Evolutionary conservation across 2,113 vertebrate species (phyloP).

Genomic region (Indicator maculatus): DNA sequence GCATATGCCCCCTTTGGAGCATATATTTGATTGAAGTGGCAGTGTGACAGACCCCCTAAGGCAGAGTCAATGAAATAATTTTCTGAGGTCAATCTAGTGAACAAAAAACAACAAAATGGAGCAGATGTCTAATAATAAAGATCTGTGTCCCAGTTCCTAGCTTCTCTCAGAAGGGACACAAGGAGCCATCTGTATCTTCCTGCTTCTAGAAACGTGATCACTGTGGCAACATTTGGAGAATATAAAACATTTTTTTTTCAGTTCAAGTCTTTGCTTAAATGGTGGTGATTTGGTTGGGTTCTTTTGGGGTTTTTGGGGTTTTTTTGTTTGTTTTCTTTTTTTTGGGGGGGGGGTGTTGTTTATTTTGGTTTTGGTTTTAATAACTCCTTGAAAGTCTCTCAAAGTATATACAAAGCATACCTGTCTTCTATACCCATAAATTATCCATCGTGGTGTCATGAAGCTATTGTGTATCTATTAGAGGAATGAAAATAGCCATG

Average conservation of each 20-base stretch:
- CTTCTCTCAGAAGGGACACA: not conserved
- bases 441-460: not conserved
- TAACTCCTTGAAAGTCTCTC: not conserved
- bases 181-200: not conserved
- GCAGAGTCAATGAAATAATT: not conserved
- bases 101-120: not conserved
- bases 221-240: not conserved
- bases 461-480: not conserved
- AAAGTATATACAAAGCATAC: not conserved
- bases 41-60: not conserved
- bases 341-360: not conserved
- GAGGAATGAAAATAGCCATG: not conserved
- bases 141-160: not conserved
- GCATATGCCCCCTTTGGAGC: not conserved
- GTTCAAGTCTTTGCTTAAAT: not conserved
- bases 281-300: not conserved
- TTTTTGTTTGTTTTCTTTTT: not conserved
- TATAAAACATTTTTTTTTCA: not conserved
- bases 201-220: not conserved
- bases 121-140: not conserved
- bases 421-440: not conserved
- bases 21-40: not conserved
- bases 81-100: not conserved
- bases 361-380: not conserved
- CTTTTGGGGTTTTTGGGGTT: too few species aligned